phyloP scores from a whole-genome alignment of 2,888 invertebrate species.

The Caradrina clavipalpis region DNA sequence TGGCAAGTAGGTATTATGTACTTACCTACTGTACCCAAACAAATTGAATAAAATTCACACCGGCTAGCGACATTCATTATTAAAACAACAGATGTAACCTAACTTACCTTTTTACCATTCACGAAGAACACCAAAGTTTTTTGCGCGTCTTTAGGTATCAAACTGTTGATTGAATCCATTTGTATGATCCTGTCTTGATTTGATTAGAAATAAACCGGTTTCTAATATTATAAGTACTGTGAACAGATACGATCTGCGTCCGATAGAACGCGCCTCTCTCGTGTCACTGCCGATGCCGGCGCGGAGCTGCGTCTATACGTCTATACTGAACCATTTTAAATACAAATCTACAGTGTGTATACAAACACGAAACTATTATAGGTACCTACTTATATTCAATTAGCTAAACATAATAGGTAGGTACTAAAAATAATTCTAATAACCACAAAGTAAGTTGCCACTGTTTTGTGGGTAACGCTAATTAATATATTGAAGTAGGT shows the following conservation, averaged over 20 bases:
- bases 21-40: background rate
- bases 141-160: slow-evolving; percentile 74
- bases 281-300: slow-evolving; percentile 53
- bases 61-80: background rate
- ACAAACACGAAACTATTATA: too few species aligned
- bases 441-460: too few species aligned
- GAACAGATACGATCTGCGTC: slow-evolving; percentile 35
- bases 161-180: slow-evolving; percentile 50
- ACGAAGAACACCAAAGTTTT: slow-evolving; percentile 90
- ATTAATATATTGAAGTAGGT: too few species aligned
- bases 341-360: background rate
- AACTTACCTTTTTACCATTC: slow-evolving; percentile 92
- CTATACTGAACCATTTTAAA: background rate
- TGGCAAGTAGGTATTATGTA: too few species aligned
- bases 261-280: slow-evolving; percentile 52
- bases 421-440: too few species aligned
- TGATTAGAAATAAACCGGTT: slow-evolving; percentile 39
- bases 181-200: background rate
- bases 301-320: too few species aligned
- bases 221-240: slow-evolving; percentile 11
- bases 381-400: background rate
- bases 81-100: background rate
- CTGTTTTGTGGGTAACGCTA: too few species aligned
- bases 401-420: background rate
- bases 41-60: background rate